A percentile compares a stretch with the other conserved stretches of the same genome.
Conservation (phyloP, 2,888 invertebrate genomes). For the Dryococelus australis region DNA sequence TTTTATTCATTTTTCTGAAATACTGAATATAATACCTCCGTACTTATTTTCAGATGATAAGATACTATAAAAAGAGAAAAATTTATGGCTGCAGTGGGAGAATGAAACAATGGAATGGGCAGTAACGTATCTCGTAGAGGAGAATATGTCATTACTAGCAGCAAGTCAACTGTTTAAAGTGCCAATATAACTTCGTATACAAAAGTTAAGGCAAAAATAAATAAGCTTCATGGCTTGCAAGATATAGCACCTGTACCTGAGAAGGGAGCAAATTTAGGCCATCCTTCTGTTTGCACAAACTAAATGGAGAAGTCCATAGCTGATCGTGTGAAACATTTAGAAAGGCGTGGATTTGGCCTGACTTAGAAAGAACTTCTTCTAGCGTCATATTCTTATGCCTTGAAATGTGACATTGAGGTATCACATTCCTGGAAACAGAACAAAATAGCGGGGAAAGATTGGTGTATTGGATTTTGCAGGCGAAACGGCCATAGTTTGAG, state of each 20-base stretch:
- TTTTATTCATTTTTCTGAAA: too few species aligned
- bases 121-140: neutral
- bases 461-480: constrained; percentile 18
- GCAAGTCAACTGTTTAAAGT: constrained; percentile 17
- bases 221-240: neutral
- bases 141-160: neutral
- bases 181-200: neutral
- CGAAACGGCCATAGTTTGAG: constrained; percentile 10
- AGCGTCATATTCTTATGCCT: constrained; percentile 12
- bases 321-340: constrained; percentile 23
- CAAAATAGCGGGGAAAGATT: too few species aligned
- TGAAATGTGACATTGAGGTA: constrained; percentile 12
- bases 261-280: neutral
- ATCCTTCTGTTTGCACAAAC: constrained; percentile 26
- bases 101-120: too few species aligned
- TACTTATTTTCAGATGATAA: too few species aligned
- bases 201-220: neutral
- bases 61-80: too few species aligned
- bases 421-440: neutral
- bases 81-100: too few species aligned
- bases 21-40: too few species aligned
- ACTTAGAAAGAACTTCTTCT: constrained; percentile 17
- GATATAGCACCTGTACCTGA: neutral
- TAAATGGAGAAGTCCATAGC: neutral
- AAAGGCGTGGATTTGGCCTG: neutral